phyloP scores from a whole-genome alignment of 1,140 invertebrate genomes.

The Matsumurasca onukii region DNA sequence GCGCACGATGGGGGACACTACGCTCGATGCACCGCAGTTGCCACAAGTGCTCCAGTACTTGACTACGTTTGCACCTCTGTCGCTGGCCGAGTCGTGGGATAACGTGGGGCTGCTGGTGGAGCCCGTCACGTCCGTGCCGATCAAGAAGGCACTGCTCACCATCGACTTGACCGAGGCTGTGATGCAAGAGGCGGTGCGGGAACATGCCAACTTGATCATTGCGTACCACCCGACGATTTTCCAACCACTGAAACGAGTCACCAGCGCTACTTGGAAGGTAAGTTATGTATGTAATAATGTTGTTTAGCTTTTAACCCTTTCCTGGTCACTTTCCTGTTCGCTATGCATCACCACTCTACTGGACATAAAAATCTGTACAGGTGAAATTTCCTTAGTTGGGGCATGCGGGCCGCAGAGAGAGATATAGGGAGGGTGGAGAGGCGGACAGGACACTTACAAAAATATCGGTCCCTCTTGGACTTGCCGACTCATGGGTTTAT shows the following conservation, averaged over 20 bases:
- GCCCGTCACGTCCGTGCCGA: conserved; percentile 45
- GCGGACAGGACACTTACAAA: too few species aligned
- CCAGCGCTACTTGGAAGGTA: conserved; percentile 71
- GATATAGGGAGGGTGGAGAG: too few species aligned
- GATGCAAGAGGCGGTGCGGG: conserved; percentile 75
- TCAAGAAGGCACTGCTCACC: conserved; percentile 79
- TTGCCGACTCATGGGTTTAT: too few species aligned
- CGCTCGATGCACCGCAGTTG: too few species aligned
- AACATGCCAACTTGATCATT: conserved; percentile 76
- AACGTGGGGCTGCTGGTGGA: conserved; percentile 88
- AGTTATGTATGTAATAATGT: conserved; percentile 25
- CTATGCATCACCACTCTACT: too few species aligned
- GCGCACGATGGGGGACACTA: too few species aligned
- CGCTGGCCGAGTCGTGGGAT: conserved; percentile 86
- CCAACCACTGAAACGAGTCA: conserved; percentile 75
- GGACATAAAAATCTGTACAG: too few species aligned
- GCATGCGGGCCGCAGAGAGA: too few species aligned
- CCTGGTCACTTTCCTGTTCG: too few species aligned
- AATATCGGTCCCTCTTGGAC: too few species aligned
- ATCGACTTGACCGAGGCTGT: conserved; percentile 93
- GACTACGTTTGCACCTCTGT: conserved; percentile 67
- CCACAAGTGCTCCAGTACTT: conserved; percentile 61
- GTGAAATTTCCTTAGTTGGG: too few species aligned
- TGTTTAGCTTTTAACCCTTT: too few species aligned
- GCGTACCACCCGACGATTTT: conserved; percentile 98